Evolutionary conservation across 2,888 invertebrate species (phyloP), one percentile per base, ranked within the genome.

Genomic region (Yponomeuta sedellus): DNA sequence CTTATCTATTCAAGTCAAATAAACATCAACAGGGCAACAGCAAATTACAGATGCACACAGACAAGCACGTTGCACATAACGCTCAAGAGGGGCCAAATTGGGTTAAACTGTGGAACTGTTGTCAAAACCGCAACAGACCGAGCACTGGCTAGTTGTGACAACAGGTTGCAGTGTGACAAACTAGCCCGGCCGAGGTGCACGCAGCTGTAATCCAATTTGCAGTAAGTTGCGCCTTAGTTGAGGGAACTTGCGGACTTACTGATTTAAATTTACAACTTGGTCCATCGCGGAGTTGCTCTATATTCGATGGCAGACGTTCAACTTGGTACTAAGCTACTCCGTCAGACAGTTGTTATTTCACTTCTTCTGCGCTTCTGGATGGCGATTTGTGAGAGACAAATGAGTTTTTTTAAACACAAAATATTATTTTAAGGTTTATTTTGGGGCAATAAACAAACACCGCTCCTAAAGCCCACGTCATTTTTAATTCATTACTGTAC

Each of bases 251-350:
- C 78, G 79, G 81, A 85, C 85, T 86, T 83, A 85, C 85, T 88
- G 89, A 89, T 89, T 89, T 86, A 87, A 89, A 89, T 88, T 86
- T 83, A 82, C 81, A 85, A 89, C 83, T 88, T 83, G 69, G 81
- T 81, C 82, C 82, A 71, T 69, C 69, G 69, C 16, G 44, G 65
- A 10, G 69, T 68, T 62, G 64, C 64, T 16, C 2, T 16, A 52
- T 3, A 16, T 52, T 52, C 4, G 16, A 12, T 52, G 8, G 12
- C 44, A 52, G 44, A 52, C 3, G 16, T 4, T 52, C 16, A 52
- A 52, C 44, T 52, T 16, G 44, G 16, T 52, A 12, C 44, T 52
- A 52, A 52, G 34, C 44, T 52, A 52, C 1, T 1, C 44, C 8
- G 3, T 34, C 5, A 25, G 25, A 25, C 25, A 25, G 25, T 25